Base-by-base conservation (phyloP, 2,888 invertebrate genomes). In the Mechanitis mazaeus region DNA sequence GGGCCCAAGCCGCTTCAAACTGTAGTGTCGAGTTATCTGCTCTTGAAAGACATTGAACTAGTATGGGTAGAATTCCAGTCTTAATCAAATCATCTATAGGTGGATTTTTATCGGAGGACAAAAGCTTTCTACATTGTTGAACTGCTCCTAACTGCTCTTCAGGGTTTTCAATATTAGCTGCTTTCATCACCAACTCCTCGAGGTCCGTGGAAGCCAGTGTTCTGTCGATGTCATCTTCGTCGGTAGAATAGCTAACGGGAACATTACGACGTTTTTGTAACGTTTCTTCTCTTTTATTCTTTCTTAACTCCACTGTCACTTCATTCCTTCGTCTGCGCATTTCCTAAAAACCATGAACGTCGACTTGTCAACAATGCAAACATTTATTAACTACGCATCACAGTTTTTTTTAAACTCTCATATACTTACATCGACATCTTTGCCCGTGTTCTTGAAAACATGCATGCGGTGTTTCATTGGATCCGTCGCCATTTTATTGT, bases 391-490 rank as follows among this genome's bases (percentile, higher is more conserved):
- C 9, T 45, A 11, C 42, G 33, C 45, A 45, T 53, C 50, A 56
- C n/a, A 4, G 55, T 46, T 46, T 54, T 55, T 63, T 67, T 55
- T 56, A 45, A 56, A 54, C 59, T 59, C 55, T 55, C 46, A 33
- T 63, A 66, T 86, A 94, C 96, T 95, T 92, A 98, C 98, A 92
- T 98, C 98, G 91, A 97, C 97, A 93, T 99, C 98, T 93, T 98
- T 99, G 82, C 98, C 98, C 93, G 97, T 97, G 93, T 99, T 98
- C 94, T 99, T 99, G 91, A 97, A 98, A 86, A 94, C 95, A 90
- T 95, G 95, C 93, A 96, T 94, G 91, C 97, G 95, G 93, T 94
- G 95, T 92, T 94, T 94, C 91, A 91, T 92, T 89, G 91, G 92
- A 88, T 93, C 93, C 85, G 94, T 93, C 93, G 94, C 94, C 95